Base-by-base conservation (phyloP, 1,140 invertebrate genomes). In the Drosophila suzukii region DNA sequence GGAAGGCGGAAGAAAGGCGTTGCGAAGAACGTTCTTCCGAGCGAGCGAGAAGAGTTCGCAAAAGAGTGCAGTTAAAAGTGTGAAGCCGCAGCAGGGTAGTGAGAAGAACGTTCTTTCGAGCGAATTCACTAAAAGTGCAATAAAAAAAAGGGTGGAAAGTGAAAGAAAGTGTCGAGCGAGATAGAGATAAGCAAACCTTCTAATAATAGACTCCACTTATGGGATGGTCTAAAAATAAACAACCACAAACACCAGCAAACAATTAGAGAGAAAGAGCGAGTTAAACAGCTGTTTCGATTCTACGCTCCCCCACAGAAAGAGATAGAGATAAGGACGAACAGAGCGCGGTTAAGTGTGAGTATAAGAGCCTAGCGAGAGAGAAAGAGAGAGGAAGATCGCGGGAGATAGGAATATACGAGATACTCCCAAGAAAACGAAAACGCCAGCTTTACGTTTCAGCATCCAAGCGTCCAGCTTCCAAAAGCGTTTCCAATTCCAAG, bases 401-500 rank as follows among this genome's bases (percentile, higher is more conserved):
- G 24, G 46, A 75, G 66, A 50, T 50, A 15, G 49, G 49, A 51
- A 51, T 34, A 51, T 17, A 51, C 30, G 49, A 36, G 58, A 54
- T 44, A 65, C 57, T 63, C 46, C 50, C 27, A 47, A 53, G 51
- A 60, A 38, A 38, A 63, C 57, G 62, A 38, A 38, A 38, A 63
- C 57, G 62, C 50, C 55, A 56, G 54, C 65, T 72, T 60, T 65
- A 57, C 74, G 67, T 61, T 62, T 58, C 72, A 81, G 71, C 74
- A 78, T 53, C 46, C 15, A 38, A 77, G 60, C 68, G 24, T 34
- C 24, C 58, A 82, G 75, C 68, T 72, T 75, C 59, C 82, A 84
- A 85, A 85, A 85, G 74, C 81, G 74, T 76, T 85, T 85, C 55
- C 78, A 85, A 85, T 86, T 85, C 81, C 73, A 85, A 85, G 74